Percentiles rank a stretch among this genome's conserved stretches.
These are phyloP conservation scores for Herminia tarsipennalis DNA, from an alignment of 2,888 invertebrate genomes.

Conservation along the genomic window DNA sequence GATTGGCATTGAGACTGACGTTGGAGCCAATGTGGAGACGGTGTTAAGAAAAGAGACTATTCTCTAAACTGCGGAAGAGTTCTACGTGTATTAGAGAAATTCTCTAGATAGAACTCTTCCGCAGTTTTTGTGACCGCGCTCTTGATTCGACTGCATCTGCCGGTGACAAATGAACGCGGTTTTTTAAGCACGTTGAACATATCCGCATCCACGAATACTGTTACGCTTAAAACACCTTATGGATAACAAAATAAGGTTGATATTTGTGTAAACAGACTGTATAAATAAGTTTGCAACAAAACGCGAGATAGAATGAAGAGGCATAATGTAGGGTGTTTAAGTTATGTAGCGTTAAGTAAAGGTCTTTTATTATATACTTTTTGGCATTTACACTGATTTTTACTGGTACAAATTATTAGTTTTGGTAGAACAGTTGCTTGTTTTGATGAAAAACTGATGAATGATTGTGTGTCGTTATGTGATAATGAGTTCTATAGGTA, in stretches of 20 bases:
- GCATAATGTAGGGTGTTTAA: conserved; percentile 74
- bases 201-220: conserved; percentile 52
- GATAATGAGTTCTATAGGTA: too few species aligned
- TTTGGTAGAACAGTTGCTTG: conserved; percentile 11
- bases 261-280: conserved; percentile 16
- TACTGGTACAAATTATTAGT: conserved; percentile 34
- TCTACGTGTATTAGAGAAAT: too few species aligned
- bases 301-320: conserved; percentile 60
- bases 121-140: conserved; percentile 51
- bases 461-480: conserved; percentile 1
- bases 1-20: too few species aligned
- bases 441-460: too few species aligned
- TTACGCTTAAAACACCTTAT: conserved; percentile 39
- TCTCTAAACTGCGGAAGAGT: too few species aligned
- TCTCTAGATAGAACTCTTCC: conserved; percentile 7
- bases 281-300: conserved; percentile 28
- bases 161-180: conserved; percentile 83
- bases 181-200: conserved; percentile 78
- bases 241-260: conserved; percentile 33
- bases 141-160: conserved; percentile 80
- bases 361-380: conserved; percentile 63
- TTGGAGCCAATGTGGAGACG: too few species aligned
- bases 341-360: conserved; percentile 68
- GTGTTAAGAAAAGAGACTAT: too few species aligned
- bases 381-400: conserved; percentile 46